phyloP scores from a whole-genome alignment of 2,113 vertebrate genomes.

The Urocolius indicus region DNA sequence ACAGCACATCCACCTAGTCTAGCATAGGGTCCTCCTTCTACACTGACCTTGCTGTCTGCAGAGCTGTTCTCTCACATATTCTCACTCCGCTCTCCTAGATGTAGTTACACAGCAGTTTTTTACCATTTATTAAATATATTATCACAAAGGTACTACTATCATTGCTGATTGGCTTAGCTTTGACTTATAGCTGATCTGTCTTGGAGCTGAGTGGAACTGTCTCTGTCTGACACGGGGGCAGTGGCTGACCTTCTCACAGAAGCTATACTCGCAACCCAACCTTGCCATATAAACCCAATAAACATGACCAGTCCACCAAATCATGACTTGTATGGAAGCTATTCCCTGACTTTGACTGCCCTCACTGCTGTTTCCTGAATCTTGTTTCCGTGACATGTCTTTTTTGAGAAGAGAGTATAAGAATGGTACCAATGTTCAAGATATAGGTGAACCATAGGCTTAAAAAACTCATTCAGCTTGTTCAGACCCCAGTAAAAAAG shows the following conservation, averaged over 20 bases:
- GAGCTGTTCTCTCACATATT: not conserved
- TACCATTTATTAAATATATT: not conserved
- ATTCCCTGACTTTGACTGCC: not conserved
- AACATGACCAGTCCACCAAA: not conserved
- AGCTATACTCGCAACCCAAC: not conserved
- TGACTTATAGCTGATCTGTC: not conserved
- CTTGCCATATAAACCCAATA: not conserved
- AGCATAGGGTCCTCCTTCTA: no score
- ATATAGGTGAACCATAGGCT: not conserved
- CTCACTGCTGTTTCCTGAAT: not conserved
- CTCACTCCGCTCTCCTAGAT: not conserved
- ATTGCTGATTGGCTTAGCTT: fast-evolving
- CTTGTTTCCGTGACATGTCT: not conserved
- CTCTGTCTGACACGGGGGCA: not conserved
- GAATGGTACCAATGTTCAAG: fast-evolving
- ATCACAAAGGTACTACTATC: not conserved
- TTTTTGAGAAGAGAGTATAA: not conserved
- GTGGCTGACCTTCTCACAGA: not conserved
- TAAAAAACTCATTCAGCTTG: not conserved
- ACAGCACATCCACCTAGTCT: not conserved
- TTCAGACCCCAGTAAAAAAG: no score
- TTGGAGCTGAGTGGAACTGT: not conserved
- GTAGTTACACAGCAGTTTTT: not conserved
- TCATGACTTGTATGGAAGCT: not conserved
- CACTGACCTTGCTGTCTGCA: no score